These are phyloP conservation scores for Anseranas semipalmata DNA, from an alignment of 2,113 vertebrate species.

Conservation along the genomic window DNA sequence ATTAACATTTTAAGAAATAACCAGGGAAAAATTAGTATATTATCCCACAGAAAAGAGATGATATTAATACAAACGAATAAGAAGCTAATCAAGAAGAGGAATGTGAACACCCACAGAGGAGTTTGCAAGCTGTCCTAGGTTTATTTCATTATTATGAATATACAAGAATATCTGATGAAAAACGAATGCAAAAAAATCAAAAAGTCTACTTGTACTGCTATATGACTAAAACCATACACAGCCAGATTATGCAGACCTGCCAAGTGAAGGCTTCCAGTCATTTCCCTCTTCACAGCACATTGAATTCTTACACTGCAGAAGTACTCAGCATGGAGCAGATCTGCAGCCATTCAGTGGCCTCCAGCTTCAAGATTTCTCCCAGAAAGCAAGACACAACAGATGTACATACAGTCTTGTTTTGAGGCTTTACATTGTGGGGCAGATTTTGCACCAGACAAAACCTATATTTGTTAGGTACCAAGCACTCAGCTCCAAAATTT, in stretches of 20 bases:
- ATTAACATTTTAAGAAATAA: conserved; percentile 11
- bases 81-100: not conserved
- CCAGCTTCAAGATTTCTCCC: not conserved
- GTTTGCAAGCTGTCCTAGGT: not conserved
- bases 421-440: not conserved
- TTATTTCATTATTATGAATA: not conserved
- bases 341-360: not conserved
- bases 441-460: not conserved
- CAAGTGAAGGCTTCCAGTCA: not conserved
- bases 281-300: not conserved
- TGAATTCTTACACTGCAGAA: not conserved
- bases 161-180: not conserved
- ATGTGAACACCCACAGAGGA: conserved; percentile 20
- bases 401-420: not conserved
- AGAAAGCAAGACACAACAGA: not conserved
- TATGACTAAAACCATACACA: not conserved
- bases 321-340: not conserved
- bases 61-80: not conserved
- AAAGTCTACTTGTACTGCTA: not conserved
- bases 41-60: not conserved
- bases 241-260: not conserved
- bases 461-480: not conserved
- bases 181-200: not conserved
- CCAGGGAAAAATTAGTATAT: not conserved
- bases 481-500: not conserved